Conservation (phyloP, 2,888 invertebrate species). For the Esperia sulphurella region DNA sequence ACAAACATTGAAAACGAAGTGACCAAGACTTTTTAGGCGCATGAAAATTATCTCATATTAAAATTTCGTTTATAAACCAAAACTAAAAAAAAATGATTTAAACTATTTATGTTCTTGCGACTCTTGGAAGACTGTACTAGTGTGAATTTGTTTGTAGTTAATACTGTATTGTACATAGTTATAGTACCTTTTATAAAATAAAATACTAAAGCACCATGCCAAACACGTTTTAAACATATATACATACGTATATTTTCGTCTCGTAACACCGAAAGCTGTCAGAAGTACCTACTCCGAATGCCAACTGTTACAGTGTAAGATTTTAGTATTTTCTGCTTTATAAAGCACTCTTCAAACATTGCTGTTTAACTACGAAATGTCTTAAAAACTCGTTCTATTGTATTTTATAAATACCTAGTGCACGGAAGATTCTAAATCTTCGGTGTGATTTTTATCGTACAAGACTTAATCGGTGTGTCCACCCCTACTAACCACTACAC, state of each 20-base stretch:
- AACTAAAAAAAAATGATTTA: neutral
- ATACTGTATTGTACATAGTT: slow-evolving; percentile 55
- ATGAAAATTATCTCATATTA: slow-evolving; percentile 14
- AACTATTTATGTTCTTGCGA: slow-evolving; percentile 30
- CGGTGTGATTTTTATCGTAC: slow-evolving; percentile 55
- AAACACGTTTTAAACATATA: slow-evolving; percentile 55
- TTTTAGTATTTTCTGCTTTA: slow-evolving; percentile 21
- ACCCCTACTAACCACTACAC: slow-evolving; percentile 62
- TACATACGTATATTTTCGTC: slow-evolving; percentile 29
- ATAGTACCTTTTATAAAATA: slow-evolving; percentile 57
- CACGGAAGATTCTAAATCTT: slow-evolving; percentile 73
- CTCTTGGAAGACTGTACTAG: slow-evolving; percentile 69
- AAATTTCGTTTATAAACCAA: neutral
- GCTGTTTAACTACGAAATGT: slow-evolving; percentile 48
- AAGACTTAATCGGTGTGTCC: slow-evolving; percentile 59
- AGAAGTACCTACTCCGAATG: slow-evolving; percentile 23
- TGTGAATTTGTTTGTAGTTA: slow-evolving; percentile 56
- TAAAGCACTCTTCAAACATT: slow-evolving; percentile 46
- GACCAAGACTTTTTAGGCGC: slow-evolving; percentile 30
- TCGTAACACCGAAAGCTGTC: slow-evolving; percentile 22
- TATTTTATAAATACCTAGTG: slow-evolving; percentile 73
- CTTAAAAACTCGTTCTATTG: slow-evolving; percentile 48
- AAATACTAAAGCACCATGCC: slow-evolving; percentile 69
- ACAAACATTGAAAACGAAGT: slow-evolving; percentile 1
- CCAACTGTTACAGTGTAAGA: slow-evolving; percentile 16